phyloP scores from a whole-genome alignment of 2,113 vertebrate genomes.

The Pica pica region DNA sequence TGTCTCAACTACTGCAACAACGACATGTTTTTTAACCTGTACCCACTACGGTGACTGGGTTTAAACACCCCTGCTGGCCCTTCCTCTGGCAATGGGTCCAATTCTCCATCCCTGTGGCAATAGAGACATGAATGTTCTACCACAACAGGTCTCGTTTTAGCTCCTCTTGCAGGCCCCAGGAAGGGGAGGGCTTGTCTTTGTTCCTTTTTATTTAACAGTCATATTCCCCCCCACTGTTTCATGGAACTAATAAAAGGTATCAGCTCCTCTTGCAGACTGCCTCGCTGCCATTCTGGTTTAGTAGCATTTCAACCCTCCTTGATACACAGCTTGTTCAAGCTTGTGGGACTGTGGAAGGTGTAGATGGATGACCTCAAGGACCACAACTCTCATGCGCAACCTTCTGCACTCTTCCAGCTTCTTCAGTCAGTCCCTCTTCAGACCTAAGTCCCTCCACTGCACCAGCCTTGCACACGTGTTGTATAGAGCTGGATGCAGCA shows the following conservation, averaged over 20 bases:
- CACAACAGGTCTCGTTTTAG: background rate
- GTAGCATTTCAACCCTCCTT: background rate
- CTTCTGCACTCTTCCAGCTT: background rate
- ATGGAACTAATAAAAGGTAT: background rate
- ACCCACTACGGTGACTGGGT: background rate
- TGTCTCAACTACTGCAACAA: slow-evolving; percentile 11
- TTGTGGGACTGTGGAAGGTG: background rate
- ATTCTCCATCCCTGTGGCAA: background rate
- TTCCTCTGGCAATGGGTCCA: background rate
- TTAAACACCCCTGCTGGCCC: rapidly evolving
- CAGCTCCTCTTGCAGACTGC: background rate
- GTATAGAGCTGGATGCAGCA: background rate
- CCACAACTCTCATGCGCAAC: rapidly evolving
- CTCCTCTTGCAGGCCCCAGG: background rate
- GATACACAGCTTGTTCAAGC: background rate
- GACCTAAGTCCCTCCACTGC: background rate
- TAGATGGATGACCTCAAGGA: background rate
- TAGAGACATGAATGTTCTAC: rapidly evolving
- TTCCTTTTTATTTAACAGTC: background rate
- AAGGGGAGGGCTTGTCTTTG: background rate
- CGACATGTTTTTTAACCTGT: slow-evolving; percentile 26
- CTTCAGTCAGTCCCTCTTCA: background rate
- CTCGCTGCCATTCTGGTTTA: background rate
- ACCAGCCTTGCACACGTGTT: rapidly evolving
- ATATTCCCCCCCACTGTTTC: background rate